Evolutionary conservation across 1,140 invertebrate species (phyloP).

Genomic region (Chymomyza costata): DNA sequence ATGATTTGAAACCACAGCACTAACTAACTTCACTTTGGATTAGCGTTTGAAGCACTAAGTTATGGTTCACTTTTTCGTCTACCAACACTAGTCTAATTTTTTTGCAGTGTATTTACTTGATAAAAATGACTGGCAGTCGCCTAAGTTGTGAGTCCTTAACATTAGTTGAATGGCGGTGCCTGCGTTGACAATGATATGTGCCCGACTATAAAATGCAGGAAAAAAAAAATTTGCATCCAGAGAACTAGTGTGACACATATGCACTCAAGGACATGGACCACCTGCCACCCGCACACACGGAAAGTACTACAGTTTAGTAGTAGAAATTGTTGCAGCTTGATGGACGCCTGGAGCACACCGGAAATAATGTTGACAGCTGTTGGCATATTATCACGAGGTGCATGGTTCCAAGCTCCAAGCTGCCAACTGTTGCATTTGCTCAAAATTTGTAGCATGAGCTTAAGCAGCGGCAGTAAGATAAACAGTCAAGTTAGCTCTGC

Average conservation of each 20-base stretch:
- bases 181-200: conserved; percentile 64
- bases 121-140: conserved; percentile 58
- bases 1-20: too few species aligned
- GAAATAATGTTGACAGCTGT: conserved; percentile 71
- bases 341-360: conserved; percentile 19
- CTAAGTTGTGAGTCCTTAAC: too few species aligned
- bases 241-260: not conserved
- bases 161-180: conserved; percentile 30
- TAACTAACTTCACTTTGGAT: too few species aligned
- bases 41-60: too few species aligned
- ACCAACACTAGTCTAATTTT: too few species aligned
- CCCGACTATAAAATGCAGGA: conserved; percentile 12
- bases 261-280: conserved; percentile 29
- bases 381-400: conserved; percentile 65
- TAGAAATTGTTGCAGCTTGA: too few species aligned
- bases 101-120: conserved; percentile 35
- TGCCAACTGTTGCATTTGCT: not conserved
- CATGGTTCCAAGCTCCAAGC: conserved; percentile 19
- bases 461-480: too few species aligned
- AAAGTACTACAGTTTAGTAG: too few species aligned
- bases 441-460: too few species aligned
- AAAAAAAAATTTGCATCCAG: too few species aligned
- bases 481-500: too few species aligned
- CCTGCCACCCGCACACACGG: conserved; percentile 1
- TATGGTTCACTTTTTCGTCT: too few species aligned